Conservation (phyloP, 2,797 vertebrate genomes). For the Lepilemur ruficaudatus region DNA sequence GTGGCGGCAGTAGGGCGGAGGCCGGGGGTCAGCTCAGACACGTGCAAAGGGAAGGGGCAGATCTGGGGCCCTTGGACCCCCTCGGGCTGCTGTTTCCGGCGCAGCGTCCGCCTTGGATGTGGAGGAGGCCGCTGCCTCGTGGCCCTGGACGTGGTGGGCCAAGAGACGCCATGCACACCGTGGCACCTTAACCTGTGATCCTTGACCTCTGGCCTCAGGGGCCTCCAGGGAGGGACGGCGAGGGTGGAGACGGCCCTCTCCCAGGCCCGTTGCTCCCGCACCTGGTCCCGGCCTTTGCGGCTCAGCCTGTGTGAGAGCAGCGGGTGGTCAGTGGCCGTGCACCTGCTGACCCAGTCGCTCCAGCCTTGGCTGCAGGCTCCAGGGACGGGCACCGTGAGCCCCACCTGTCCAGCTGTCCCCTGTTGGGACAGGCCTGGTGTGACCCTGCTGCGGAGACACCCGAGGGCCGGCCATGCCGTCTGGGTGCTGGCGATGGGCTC, state of each 20-base stretch:
- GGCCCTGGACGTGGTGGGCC: neutral
- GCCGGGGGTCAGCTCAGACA: neutral
- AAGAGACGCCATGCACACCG: rapidly evolving
- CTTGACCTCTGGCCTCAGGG: neutral
- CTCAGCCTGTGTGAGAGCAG: rapidly evolving
- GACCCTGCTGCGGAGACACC: neutral
- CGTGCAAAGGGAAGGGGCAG: neutral
- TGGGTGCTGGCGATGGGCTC: neutral
- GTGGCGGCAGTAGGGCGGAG: neutral
- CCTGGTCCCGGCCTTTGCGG: neutral
- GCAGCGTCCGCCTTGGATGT: neutral
- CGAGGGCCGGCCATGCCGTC: neutral
- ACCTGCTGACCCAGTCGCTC: neutral
- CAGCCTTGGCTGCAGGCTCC: neutral
- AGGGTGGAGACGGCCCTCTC: neutral
- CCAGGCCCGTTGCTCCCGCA: no score
- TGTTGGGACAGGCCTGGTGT: neutral
- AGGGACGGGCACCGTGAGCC: neutral
- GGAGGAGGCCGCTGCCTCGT: no score
- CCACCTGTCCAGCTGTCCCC: no score
- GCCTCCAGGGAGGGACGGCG: neutral
- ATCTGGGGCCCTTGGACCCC: neutral
- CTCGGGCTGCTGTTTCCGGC: neutral
- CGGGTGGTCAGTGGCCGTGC: neutral
- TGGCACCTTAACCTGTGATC: neutral